Evolutionary conservation across 2,888 invertebrate genomes (phyloP).

Genomic region (Trichacis sp.): DNA sequence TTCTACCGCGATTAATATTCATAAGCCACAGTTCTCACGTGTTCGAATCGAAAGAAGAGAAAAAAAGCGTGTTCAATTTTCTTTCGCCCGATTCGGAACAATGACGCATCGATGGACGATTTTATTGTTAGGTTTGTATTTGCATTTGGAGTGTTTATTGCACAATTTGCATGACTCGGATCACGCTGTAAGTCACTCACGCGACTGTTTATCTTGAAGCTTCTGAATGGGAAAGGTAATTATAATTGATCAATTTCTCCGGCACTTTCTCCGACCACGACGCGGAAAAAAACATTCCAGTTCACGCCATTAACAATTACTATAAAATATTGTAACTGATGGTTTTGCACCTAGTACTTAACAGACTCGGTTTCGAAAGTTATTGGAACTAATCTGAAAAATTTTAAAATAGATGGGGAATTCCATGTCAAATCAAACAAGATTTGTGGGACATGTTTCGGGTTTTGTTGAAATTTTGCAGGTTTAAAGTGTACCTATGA

Average conservation of each 20-base stretch:
- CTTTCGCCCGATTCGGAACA: background rate
- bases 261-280: conserved; percentile 28
- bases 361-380: no score
- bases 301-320: conserved; percentile 18
- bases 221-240: conserved; percentile 17
- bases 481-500: no score
- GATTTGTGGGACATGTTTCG: no score
- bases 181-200: conserved; percentile 17
- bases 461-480: no score
- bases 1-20: no score
- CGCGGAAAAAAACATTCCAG: conserved; percentile 14
- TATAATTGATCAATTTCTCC: conserved; percentile 39
- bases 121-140: background rate
- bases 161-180: conserved; percentile 18
- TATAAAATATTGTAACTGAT: no score
- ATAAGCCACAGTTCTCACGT: no score
- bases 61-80: background rate
- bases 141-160: conserved; percentile 5
- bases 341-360: no score
- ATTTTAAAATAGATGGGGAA: no score
- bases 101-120: background rate
- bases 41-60: no score
- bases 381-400: no score
- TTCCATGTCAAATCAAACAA: no score
- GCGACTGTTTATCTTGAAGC: conserved; percentile 15